A percentile compares a stretch with the other conserved stretches of the same genome.
Conservation (phyloP, 2,797 vertebrate species). For the Novumbra hubbsi region DNA sequence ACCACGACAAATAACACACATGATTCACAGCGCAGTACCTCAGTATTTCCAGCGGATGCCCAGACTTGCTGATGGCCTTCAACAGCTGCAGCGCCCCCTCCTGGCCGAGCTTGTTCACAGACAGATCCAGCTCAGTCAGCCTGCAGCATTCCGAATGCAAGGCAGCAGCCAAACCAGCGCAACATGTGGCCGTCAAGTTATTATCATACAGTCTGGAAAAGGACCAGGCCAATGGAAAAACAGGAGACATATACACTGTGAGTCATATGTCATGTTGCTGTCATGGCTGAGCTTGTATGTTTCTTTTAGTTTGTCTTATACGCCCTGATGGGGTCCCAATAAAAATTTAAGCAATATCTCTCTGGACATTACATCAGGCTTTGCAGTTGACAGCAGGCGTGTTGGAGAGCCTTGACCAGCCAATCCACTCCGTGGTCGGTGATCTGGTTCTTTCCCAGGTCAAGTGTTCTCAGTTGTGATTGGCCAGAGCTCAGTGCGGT, state of each 20-base stretch:
- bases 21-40: slow-evolving; percentile 33
- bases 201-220: slow-evolving; percentile 68
- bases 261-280: not conserved
- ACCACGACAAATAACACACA: not conserved
- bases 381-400: slow-evolving; percentile 66
- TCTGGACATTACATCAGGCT: slow-evolving; percentile 50
- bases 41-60: slow-evolving; percentile 71
- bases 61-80: slow-evolving; percentile 66
- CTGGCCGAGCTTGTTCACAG: slow-evolving; percentile 77
- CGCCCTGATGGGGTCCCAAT: not conserved
- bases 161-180: slow-evolving; percentile 57
- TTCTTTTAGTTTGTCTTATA: not conserved
- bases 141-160: slow-evolving; percentile 67
- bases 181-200: slow-evolving; percentile 65
- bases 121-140: slow-evolving; percentile 79
- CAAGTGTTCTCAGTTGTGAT: slow-evolving; percentile 69
- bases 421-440: slow-evolving; percentile 64
- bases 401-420: slow-evolving; percentile 70
- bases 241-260: not conserved
- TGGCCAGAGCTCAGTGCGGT: slow-evolving; percentile 63
- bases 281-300: too few relatives aligned
- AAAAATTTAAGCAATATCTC: not conserved
- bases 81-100: slow-evolving; percentile 74
- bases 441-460: slow-evolving; percentile 68
- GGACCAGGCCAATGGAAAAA: not conserved